Conservation (phyloP, 2,888 invertebrate species). For the Elmis aenea region DNA sequence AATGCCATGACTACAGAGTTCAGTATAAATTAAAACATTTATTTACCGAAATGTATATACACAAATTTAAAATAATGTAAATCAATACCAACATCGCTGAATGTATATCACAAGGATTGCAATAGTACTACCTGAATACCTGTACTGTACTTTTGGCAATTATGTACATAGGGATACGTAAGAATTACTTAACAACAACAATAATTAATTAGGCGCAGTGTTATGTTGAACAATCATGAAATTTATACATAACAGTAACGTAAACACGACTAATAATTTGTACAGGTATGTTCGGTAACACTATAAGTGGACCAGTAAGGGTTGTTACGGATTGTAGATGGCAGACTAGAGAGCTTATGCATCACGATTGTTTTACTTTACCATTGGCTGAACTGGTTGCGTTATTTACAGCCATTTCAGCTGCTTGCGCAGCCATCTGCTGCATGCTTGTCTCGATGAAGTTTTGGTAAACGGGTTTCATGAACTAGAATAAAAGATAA, state of each 20-base stretch:
- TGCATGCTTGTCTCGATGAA: conserved; percentile 79
- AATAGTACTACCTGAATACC: conserved; percentile 19
- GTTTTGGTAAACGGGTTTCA: conserved; percentile 78
- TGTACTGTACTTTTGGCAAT: too few species aligned
- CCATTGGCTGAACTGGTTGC: conserved; percentile 37
- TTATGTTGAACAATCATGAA: too few species aligned
- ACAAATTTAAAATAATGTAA: conserved; percentile 18
- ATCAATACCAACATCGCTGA: conserved; percentile 28
- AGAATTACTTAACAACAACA: too few species aligned
- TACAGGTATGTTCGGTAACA: background rate
- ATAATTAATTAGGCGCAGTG: too few species aligned
- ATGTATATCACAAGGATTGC: conserved; percentile 25
- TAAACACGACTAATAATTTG: too few species aligned
- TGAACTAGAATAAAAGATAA: conserved; percentile 53
- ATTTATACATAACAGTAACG: too few species aligned
- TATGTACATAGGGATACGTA: too few species aligned
- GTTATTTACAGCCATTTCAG: conserved; percentile 61
- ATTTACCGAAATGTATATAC: conserved; percentile 29
- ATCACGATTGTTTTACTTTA: conserved; percentile 50
- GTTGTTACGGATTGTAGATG: background rate
- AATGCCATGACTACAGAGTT: too few species aligned
- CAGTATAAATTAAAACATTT: conserved; percentile 26
- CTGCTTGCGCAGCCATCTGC: conserved; percentile 73
- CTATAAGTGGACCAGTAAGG: background rate
- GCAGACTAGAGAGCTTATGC: background rate